These are phyloP conservation scores for Cyanistes caeruleus DNA, from an alignment of 2,113 vertebrate genomes.

Conservation along the genomic window DNA sequence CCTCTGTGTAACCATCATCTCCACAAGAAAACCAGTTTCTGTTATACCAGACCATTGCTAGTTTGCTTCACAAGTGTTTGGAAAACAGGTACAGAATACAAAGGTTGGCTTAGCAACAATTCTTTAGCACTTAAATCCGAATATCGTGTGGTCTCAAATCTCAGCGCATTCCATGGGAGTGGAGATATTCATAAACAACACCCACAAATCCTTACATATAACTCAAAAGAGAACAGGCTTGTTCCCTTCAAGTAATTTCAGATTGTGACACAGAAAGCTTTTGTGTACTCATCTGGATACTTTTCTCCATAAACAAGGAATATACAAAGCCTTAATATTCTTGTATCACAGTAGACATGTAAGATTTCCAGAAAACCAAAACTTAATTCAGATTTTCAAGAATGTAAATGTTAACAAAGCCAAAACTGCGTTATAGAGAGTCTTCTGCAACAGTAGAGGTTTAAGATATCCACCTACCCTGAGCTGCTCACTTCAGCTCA, in stretches of 20 bases:
- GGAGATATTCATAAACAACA: neutral
- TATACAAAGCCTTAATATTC: neutral
- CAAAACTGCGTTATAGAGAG: neutral
- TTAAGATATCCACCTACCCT: conserved; percentile 14
- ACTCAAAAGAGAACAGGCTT: neutral
- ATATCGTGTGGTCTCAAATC: neutral
- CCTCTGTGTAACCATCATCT: neutral
- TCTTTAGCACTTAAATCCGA: neutral
- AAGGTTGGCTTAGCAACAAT: neutral
- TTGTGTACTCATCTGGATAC: neutral
- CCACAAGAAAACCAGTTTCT: neutral
- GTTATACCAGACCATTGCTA: neutral
- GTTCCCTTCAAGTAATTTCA: neutral
- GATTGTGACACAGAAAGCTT: neutral
- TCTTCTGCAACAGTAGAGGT: neutral
- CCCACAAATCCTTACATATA: neutral
- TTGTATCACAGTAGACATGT: neutral
- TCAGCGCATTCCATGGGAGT: neutral
- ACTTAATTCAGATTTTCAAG: neutral
- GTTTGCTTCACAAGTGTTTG: neutral
- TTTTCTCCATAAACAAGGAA: neutral
- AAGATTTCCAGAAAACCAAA: neutral
- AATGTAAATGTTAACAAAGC: neutral
- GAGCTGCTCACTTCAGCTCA: neutral
- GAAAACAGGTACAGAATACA: neutral